phyloP scores from a whole-genome alignment of 2,113 vertebrate species.

The Nicator chloris region DNA sequence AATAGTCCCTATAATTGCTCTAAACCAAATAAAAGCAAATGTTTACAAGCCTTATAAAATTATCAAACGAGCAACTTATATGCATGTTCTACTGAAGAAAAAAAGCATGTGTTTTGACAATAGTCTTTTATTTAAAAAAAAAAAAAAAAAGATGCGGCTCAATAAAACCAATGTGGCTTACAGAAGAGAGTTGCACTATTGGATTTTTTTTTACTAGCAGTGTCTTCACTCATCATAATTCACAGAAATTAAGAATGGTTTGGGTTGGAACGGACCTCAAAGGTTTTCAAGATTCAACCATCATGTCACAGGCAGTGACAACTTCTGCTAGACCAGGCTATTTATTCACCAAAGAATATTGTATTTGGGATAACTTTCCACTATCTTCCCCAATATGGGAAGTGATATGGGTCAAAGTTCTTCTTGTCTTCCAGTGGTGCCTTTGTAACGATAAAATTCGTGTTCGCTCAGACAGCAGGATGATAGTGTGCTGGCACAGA shows the following conservation, averaged over 20 bases:
- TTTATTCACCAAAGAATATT: not conserved
- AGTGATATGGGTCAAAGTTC: not conserved
- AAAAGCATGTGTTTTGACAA: not conserved
- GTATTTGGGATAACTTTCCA: not conserved
- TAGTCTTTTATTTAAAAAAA: not conserved
- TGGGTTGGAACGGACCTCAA: not conserved
- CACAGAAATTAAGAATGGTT: not conserved
- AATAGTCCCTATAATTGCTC: not conserved
- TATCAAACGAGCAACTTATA: not conserved
- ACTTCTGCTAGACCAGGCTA: not conserved
- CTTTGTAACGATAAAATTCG: not conserved
- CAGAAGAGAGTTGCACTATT: not conserved
- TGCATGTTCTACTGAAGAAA: not conserved
- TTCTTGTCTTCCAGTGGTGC: not conserved
- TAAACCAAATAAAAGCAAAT: not conserved
- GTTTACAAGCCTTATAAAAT: not conserved
- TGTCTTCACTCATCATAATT: not conserved
- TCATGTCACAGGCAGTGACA: accelerated
- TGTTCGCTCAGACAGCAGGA: not conserved
- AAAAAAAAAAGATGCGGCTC: not conserved
- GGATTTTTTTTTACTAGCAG: not conserved
- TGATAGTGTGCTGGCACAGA: not conserved
- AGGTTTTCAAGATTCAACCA: not conserved
- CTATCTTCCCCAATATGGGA: not conserved
- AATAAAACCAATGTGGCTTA: not conserved